Base-by-base conservation (phyloP, 2,888 invertebrate species). In the Phengaris arion region DNA sequence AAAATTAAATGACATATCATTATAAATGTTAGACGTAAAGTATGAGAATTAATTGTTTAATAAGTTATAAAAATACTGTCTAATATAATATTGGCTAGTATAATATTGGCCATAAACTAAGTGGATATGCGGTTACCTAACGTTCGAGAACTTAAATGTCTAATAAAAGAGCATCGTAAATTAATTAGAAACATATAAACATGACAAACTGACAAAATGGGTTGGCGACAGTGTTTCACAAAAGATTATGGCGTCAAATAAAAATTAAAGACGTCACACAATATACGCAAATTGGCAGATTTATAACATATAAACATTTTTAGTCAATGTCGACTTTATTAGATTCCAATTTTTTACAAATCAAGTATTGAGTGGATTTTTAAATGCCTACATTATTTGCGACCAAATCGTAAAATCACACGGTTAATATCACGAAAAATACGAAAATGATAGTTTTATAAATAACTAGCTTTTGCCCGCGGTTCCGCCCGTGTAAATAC, bases 251-350 rank as follows among this genome's bases (percentile, higher is more conserved):
- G 79, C 78, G 83, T 85, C 83, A 77, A 81, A 79, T 77, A 82
- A 80, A 84, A 79, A 85, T 84, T 77, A 85, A 81, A 82, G 75
- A 77, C 80, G 81, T 79, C 83, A 81, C 78, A 83, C 87, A 88
- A 86, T 81, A 84, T 81, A 90, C 91, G 89, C 83, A 88, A 92
- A 91, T 91, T 86, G 83, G 82, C 84, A 86, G 85, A 89, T 91
- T 90, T 87, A 90, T 84, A 90, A 91, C 87, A 86, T 87, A 86
- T 85, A 82, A 80, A 79, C 79, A 81, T 86, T 87, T 84, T 79
- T 83, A 81, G 85, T 84, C 85, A 87, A 87, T 87, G 83, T 82
- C 81, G 80, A 85, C 88, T 88, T 89, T 89, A 90, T 86, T 83
- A 82, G 82, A 84, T 85, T 85, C 84, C 82, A 83, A 81, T 81